Base-by-base conservation (phyloP, 2,113 vertebrate genomes). In the Myotis lucifugus region DNA sequence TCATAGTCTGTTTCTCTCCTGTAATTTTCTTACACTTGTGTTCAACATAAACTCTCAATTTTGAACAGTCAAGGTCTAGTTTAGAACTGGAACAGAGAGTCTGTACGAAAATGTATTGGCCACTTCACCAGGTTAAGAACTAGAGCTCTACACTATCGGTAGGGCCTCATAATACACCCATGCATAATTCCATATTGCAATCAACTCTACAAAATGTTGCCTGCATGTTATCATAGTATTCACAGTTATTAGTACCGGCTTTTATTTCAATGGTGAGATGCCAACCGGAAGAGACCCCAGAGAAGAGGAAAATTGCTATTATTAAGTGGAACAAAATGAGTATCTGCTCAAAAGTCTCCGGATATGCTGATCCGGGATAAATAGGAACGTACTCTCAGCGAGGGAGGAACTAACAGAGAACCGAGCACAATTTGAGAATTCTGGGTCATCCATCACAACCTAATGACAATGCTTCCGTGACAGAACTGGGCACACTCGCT, bases 401-500 rank as follows among this genome's bases (percentile, higher is more conserved):
- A 77, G 3, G 15, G 7, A n/a, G 54, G 77, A 90, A 90, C n/a
- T 29, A 23, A 89, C 89, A 91, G 73, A 15, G 3, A 15, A 67
- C 5, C 27, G 85, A 46, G 27, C 32, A 23, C 70, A 69, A 4
- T 90, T 92, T 95, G 90, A 88, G 95, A 95, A 81, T 27, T n/a
- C 79, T 88, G 76, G 64, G 59, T 95, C 84, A 96, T 97, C 72
- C 85, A 74, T 97, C 96, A 97, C 46, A 85, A 46, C 4, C 19
- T 93, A 98, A 97, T 67, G 84, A 79, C 90, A 98, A 90, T 77
- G 96, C 92, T 96, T 83, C 95, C 96, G 93, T 95, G 97, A 95
- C 95, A 96, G 54, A 97, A 95, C 48, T 90, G 93, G 97, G 94
- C 74, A 96, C 97, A 83, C 32, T 18, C 0, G n/a, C 7, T 34